phyloP scores from a whole-genome alignment of 53 echinoderm and acorn worm genomes.

The Zoroaster sp. region DNA sequence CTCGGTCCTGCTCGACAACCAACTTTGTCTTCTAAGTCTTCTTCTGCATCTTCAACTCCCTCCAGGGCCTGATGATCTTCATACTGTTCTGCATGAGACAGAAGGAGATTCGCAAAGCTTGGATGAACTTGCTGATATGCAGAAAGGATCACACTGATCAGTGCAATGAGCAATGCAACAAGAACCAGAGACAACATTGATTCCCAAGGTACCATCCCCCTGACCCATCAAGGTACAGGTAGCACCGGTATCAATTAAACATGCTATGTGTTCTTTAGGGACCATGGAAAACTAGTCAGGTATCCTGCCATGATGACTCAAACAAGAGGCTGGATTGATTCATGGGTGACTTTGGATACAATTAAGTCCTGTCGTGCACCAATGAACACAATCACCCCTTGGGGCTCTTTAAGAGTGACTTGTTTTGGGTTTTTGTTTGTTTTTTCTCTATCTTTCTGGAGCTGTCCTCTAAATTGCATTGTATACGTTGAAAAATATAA shows the following conservation, averaged over 20 bases:
- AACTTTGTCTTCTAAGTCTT: constrained; percentile 66
- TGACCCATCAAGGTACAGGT: neutral
- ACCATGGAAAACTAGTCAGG: no score
- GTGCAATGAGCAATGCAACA: neutral
- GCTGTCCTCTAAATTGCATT: no score
- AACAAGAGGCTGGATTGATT: no score
- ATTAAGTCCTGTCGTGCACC: no score
- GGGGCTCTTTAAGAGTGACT: no score
- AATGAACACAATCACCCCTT: no score
- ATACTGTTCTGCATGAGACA: constrained; percentile 63
- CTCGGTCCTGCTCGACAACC: constrained; percentile 40
- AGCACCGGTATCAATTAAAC: neutral
- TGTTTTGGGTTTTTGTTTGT: no score
- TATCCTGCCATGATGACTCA: no score
- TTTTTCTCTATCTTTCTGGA: no score
- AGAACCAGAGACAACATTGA: neutral
- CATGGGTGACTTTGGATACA: no score
- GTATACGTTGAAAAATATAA: no score
- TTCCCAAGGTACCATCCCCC: constrained; percentile 1
- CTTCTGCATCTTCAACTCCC: constrained; percentile 78
- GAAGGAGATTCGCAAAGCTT: constrained; percentile 52
- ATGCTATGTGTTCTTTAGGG: neutral
- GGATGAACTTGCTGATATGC: constrained; percentile 31
- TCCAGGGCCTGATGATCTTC: constrained; percentile 75
- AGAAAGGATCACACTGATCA: neutral